Percentiles rank a stretch among this genome's conserved stretches.
Evolutionary conservation across 2,888 invertebrate species (phyloP).

Genomic region (Habroteleia sp.): DNA sequence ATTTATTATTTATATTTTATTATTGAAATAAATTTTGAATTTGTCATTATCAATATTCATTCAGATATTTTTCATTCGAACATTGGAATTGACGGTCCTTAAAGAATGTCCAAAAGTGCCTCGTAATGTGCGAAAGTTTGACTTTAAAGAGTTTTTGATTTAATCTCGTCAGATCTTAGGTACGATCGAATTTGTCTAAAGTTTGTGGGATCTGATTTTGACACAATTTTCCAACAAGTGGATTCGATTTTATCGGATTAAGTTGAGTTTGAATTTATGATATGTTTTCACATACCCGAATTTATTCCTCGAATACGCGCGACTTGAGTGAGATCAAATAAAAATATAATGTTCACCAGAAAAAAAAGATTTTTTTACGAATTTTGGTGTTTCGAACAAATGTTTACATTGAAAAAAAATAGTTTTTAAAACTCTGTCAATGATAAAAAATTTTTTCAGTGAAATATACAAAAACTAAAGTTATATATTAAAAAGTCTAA

Average conservation of each 20-base stretch:
- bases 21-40: too few species aligned
- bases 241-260: constrained; percentile 60
- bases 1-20: too few species aligned
- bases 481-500: too few species aligned
- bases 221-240: constrained; percentile 60
- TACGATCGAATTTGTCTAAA: constrained; percentile 46
- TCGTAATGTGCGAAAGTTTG: constrained; percentile 33
- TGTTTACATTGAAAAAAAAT: constrained; percentile 19
- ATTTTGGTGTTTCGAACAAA: constrained; percentile 33
- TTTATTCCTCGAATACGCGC: constrained; percentile 29
- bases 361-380: constrained; percentile 38
- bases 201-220: constrained; percentile 58
- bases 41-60: too few species aligned
- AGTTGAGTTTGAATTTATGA: constrained; percentile 61
- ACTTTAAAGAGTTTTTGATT: constrained; percentile 59
- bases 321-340: constrained; percentile 49
- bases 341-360: constrained; percentile 52
- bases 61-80: too few species aligned
- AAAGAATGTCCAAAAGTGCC: constrained; percentile 15
- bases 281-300: constrained; percentile 60
- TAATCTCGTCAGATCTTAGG: constrained; percentile 56
- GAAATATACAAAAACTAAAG: too few species aligned
- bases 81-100: too few species aligned
- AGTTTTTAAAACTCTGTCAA: too few species aligned
- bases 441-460: too few species aligned